Evolutionary conservation across 2,113 vertebrate species (phyloP).

Genomic region (Salvelinus sp.): DNA sequence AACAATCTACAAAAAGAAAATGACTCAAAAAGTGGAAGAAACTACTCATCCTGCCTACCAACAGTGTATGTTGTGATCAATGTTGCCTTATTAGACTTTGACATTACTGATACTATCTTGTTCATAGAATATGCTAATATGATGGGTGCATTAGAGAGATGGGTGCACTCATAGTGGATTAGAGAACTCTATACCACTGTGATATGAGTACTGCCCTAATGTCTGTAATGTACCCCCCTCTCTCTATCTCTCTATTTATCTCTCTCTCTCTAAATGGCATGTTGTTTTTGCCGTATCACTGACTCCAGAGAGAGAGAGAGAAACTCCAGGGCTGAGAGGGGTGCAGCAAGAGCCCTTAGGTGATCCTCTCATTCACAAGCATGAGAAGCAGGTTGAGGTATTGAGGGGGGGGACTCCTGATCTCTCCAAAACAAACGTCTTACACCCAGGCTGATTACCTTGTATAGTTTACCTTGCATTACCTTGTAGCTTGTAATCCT

Average conservation of each 20-base stretch:
- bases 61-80: too few species aligned
- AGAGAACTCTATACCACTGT: too few species aligned
- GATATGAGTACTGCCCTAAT: too few species aligned
- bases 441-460: constrained; percentile 8
- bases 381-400: not conserved
- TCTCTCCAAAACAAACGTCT: constrained; percentile 7
- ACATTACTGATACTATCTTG: too few species aligned
- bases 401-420: not conserved
- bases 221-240: not conserved
- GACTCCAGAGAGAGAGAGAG: not conserved
- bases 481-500: constrained; percentile 39
- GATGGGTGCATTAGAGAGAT: too few species aligned
- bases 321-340: not conserved
- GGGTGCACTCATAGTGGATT: too few species aligned
- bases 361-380: not conserved
- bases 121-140: too few species aligned
- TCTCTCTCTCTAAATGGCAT: not conserved
- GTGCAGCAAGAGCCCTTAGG: not conserved
- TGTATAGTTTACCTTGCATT: not conserved
- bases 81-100: too few species aligned
- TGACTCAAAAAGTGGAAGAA: not conserved
- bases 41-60: not conserved
- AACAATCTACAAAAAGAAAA: not conserved
- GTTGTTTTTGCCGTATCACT: not conserved
- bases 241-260: too few species aligned